Evolutionary conservation across 30 jellyfish, hydroid and myxozoan species (phyloP).

Genomic region (Pelagia noctiluca): DNA sequence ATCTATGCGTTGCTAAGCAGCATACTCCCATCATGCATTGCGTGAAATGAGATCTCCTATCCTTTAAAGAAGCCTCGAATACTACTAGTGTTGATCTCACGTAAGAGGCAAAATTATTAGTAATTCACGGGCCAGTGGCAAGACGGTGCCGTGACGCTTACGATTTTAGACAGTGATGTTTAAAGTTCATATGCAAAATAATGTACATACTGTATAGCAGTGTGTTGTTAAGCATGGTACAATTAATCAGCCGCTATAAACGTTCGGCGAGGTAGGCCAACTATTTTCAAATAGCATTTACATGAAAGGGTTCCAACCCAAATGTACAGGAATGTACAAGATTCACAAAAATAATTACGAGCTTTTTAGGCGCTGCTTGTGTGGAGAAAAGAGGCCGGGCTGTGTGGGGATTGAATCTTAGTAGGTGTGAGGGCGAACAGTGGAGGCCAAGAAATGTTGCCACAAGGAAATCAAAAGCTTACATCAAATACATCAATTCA

Average conservation of each 20-base stretch:
- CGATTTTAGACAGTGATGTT: too few species aligned
- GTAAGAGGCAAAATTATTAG: too few species aligned
- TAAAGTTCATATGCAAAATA: slow-evolving; percentile 17
- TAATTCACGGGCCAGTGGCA: background rate
- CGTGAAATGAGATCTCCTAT: too few species aligned
- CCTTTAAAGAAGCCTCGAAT: too few species aligned
- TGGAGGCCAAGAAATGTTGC: slow-evolving; percentile 9
- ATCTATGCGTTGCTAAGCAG: too few species aligned
- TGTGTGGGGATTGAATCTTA: too few species aligned
- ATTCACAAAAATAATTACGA: slow-evolving; percentile 66
- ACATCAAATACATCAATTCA: too few species aligned
- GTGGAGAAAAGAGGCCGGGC: too few species aligned
- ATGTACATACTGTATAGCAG: slow-evolving; percentile 16
- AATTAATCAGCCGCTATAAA: slow-evolving; percentile 60
- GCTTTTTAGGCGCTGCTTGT: too few species aligned
- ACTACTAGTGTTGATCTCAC: too few species aligned
- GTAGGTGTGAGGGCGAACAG: too few species aligned
- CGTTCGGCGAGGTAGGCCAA: slow-evolving; percentile 64
- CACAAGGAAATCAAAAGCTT: slow-evolving; percentile 13
- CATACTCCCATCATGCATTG: too few species aligned
- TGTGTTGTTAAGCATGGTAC: background rate
- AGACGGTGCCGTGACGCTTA: background rate
- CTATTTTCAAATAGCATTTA: slow-evolving; percentile 70
- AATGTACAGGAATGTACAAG: slow-evolving; percentile 80
- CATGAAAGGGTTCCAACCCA: slow-evolving; percentile 71